These are phyloP conservation scores for Theristicus caerulescens DNA, from an alignment of 2,113 vertebrate species.

Conservation along the genomic window DNA sequence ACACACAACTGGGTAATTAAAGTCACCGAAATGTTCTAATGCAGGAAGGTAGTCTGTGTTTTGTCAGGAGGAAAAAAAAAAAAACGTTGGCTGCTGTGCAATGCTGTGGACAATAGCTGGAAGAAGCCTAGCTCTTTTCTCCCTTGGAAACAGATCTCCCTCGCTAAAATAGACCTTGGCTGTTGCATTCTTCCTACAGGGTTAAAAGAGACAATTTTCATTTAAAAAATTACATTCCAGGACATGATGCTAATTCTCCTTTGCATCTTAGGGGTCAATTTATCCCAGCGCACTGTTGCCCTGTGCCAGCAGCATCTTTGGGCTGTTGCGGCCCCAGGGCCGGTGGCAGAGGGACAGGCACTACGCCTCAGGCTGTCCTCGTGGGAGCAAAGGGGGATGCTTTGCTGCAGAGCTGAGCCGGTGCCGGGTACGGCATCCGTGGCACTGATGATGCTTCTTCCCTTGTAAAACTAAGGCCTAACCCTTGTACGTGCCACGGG, in stretches of 20 bases:
- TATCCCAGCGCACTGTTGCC: fast-evolving
- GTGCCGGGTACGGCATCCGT: fast-evolving
- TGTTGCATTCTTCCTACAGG: not conserved
- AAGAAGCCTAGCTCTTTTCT: slow-evolving; percentile 19
- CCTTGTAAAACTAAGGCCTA: not conserved
- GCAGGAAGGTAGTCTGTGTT: slow-evolving; percentile 35
- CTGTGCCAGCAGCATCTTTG: not conserved
- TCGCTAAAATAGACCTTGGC: not conserved
- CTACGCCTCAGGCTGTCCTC: not conserved
- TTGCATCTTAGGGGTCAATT: not conserved
- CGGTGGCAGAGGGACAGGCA: not conserved
- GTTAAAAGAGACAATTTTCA: not conserved
- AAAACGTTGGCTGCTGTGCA: not conserved
- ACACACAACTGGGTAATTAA: not conserved
- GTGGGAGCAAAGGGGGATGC: not conserved
- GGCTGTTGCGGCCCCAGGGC: fast-evolving
- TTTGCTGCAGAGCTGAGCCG: not conserved
- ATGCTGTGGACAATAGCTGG: not conserved
- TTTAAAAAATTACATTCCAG: not conserved
- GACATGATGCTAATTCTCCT: not conserved
- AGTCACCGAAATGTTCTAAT: not conserved
- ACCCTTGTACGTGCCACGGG: not conserved
- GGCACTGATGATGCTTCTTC: not conserved
- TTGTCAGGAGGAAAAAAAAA: not conserved
- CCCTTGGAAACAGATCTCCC: not conserved